Conservation (phyloP, 2,113 vertebrate species). For the Sardina pilchardus region DNA sequence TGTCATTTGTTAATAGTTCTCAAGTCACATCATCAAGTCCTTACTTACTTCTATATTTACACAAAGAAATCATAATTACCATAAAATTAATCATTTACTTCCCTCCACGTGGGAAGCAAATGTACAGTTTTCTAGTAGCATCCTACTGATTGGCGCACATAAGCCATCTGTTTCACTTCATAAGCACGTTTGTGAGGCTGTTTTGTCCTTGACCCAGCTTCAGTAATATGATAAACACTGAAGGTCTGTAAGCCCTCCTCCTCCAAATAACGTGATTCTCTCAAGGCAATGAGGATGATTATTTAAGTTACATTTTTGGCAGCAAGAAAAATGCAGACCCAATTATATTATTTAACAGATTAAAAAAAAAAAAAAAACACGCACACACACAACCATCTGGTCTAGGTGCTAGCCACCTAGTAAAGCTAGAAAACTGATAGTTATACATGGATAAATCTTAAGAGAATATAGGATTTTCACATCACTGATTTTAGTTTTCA, state of each 20-base stretch:
- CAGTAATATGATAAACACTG: constrained; percentile 25
- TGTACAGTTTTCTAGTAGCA: constrained; percentile 48
- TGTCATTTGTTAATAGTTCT: constrained; percentile 3
- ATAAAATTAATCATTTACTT: constrained; percentile 23
- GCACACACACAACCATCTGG: background rate
- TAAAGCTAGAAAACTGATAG: background rate
- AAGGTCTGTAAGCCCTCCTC: background rate
- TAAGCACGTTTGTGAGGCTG: background rate
- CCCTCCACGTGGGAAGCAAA: constrained; percentile 49
- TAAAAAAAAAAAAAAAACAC: background rate
- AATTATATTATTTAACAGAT: constrained; percentile 1
- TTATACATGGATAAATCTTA: background rate
- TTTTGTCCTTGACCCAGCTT: constrained; percentile 29
- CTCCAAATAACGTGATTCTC: constrained; percentile 23
- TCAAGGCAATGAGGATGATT: constrained; percentile 44
- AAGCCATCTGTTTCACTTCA: background rate
- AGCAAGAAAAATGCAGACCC: constrained; percentile 28
- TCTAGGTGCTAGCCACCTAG: background rate
- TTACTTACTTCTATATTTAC: constrained; percentile 32
- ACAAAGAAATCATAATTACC: constrained; percentile 21
- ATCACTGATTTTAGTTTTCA: background rate
- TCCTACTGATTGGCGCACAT: background rate
- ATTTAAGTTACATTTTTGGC: constrained; percentile 28
- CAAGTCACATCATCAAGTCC: background rate
- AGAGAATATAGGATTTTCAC: constrained; percentile 10